These are phyloP conservation scores for Volucella bombylans DNA, from an alignment of 2,888 invertebrate species.

Conservation along the genomic window DNA sequence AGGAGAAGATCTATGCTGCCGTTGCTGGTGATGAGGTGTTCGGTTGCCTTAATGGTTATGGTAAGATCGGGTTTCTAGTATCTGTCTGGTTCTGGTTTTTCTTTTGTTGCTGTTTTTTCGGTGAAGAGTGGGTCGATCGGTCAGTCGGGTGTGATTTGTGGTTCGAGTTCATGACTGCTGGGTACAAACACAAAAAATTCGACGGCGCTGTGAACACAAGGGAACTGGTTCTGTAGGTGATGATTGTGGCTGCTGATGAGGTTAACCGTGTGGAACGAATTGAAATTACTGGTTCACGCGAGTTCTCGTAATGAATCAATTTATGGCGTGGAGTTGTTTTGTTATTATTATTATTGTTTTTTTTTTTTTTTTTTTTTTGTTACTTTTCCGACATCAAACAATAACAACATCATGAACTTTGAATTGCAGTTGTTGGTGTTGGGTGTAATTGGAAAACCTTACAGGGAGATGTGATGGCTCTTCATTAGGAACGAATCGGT, in stretches of 20 bases:
- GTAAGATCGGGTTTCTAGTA: constrained; percentile 77
- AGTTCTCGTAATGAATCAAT: constrained; percentile 74
- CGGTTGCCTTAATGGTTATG: constrained; percentile 82
- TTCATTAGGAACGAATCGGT: background rate
- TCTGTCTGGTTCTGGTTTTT: no score
- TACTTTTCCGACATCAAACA: background rate
- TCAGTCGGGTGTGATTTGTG: constrained; percentile 72
- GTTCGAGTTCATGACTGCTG: constrained; percentile 73
- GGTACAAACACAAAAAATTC: constrained; percentile 47
- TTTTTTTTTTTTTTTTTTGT: background rate
- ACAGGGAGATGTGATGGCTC: background rate
- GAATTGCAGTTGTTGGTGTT: constrained; percentile 24
- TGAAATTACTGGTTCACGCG: constrained; percentile 59
- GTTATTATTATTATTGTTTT: background rate
- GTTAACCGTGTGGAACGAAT: constrained; percentile 71
- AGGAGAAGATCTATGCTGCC: constrained; percentile 89
- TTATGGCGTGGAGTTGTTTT: constrained; percentile 33
- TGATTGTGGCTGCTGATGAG: constrained; percentile 61
- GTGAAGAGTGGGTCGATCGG: constrained; percentile 71
- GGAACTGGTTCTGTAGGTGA: constrained; percentile 61
- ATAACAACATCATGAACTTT: constrained; percentile 1
- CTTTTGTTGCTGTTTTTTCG: constrained; percentile 27
- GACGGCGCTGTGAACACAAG: constrained; percentile 38
- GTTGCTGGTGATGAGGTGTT: constrained; percentile 83
- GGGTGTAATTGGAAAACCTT: constrained; percentile 4